Conservation (phyloP, 2,888 invertebrate genomes). For the Myopa tessellatipennis region DNA sequence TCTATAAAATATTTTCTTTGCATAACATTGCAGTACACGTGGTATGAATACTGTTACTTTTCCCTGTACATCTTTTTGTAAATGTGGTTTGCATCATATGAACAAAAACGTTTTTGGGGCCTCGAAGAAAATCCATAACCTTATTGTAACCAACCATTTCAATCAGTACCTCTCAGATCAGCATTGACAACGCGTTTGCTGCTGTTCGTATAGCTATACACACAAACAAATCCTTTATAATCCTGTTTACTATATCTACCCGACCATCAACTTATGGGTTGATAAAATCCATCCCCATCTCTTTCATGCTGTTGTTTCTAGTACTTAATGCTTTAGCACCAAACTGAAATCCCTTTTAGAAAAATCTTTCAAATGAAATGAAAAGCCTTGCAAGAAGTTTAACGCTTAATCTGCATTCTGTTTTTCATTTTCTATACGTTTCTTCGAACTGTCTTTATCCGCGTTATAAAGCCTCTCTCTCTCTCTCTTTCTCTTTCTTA, state of each 20-base stretch:
- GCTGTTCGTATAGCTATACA: too few relatives aligned
- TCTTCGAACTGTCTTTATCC: neutral
- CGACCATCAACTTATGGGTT: neutral
- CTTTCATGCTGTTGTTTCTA: neutral
- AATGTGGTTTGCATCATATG: too few relatives aligned
- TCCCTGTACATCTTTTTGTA: too few relatives aligned
- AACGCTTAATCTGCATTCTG: constrained; percentile 30
- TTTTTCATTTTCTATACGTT: neutral
- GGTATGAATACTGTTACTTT: too few relatives aligned
- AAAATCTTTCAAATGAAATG: constrained; percentile 24
- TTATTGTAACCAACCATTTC: too few relatives aligned
- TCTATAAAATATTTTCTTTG: too few relatives aligned
- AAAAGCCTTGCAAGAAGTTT: constrained; percentile 27
- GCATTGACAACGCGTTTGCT: too few relatives aligned
- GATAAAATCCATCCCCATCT: neutral
- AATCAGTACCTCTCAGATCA: too few relatives aligned
- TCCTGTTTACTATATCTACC: neutral
- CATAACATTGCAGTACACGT: too few relatives aligned
- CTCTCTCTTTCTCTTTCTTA: constrained; percentile 2
- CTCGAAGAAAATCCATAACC: too few relatives aligned
- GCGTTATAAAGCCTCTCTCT: neutral
- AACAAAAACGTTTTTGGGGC: too few relatives aligned
- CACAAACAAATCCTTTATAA: too few relatives aligned
- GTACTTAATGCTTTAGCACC: neutral
- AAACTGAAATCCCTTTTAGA: neutral